Base-by-base conservation (phyloP, 2,113 vertebrate species). In the Macroglossus sobrinus region DNA sequence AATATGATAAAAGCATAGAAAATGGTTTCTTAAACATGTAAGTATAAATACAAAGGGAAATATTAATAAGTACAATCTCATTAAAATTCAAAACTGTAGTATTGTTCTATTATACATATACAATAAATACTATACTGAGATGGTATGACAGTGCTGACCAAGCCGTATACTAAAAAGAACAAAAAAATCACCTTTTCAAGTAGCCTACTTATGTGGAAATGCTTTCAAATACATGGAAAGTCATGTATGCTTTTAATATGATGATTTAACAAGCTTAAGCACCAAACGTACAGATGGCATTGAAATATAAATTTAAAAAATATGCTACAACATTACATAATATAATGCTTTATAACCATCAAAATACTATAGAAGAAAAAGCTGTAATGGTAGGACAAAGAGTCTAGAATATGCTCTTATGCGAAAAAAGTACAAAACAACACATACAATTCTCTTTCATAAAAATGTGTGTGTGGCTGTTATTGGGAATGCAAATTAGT, bases 221-320 rank as follows among this genome's bases (percentile, higher is more conserved):
- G 61, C 72, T 92, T 74, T 93, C 61, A 95, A 78, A 84, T 74
- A 53, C 75, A 78, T n/a, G 30, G 61, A 63, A 78, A 69, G 18
- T 84, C 72, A 78, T 63, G 9, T 18, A 61, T 28, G 53, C 21
- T 74, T 78, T 72, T 84, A 59, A 92, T 71, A 40, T 94, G 13
- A 81, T 76, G 47, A 84, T 59, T 92, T 74, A 72, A 84, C 13
- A 84, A 71, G 22, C 33, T 89, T 75, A 94, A 84, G 8, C n/a
- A 91, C 57, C n/a, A 68, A 80, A 59, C 22, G 47, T 61, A 28
- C 12, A 92, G 47, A 47, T 78, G 16, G 13, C 33, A 84, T 0
- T 89, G 38, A 84, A 94, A 92, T 82, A 84, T 61, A 82, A 88
- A 87, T 96, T 64, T 5, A 45, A 38, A 85, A 96, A 84, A 91